Conservation (phyloP, 2,113 vertebrate species). For the Myotis lucifugus region DNA sequence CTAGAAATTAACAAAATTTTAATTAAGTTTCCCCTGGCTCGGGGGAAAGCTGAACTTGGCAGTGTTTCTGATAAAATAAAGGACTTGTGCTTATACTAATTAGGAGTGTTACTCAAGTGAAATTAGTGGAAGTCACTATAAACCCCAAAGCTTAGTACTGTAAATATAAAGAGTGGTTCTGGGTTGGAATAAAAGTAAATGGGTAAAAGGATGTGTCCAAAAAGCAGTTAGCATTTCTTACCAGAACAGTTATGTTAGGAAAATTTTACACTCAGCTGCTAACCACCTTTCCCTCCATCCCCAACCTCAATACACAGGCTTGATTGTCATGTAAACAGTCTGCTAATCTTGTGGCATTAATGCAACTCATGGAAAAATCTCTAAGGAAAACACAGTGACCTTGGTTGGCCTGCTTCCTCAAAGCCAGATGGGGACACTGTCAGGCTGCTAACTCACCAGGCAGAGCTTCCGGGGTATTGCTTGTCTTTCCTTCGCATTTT, state of each 20-base stretch:
- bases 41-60: constrained; percentile 41
- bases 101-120: constrained; percentile 51
- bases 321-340: constrained; percentile 46
- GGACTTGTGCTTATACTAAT: constrained; percentile 7
- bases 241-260: not conserved
- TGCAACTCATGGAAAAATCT: constrained; percentile 55
- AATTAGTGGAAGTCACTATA: constrained; percentile 44
- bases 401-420: not conserved
- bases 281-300: not conserved
- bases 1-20: constrained; percentile 58
- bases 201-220: not conserved
- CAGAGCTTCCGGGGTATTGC: not conserved
- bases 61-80: constrained; percentile 51
- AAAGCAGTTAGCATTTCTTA: constrained; percentile 31
- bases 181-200: constrained; percentile 29
- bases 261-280: constrained; percentile 42
- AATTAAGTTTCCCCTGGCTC: constrained; percentile 56
- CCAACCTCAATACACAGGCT: not conserved
- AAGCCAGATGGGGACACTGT: not conserved
- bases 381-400: not conserved
- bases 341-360: constrained; percentile 47
- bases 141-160: not conserved
- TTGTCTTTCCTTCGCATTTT: not conserved
- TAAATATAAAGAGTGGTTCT: not conserved
- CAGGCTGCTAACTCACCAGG: not conserved